Percentiles rank a stretch among this genome's conserved stretches.
These are phyloP conservation scores for Chymomyza amoena DNA, from an alignment of 2,888 invertebrate species.

Conservation along the genomic window DNA sequence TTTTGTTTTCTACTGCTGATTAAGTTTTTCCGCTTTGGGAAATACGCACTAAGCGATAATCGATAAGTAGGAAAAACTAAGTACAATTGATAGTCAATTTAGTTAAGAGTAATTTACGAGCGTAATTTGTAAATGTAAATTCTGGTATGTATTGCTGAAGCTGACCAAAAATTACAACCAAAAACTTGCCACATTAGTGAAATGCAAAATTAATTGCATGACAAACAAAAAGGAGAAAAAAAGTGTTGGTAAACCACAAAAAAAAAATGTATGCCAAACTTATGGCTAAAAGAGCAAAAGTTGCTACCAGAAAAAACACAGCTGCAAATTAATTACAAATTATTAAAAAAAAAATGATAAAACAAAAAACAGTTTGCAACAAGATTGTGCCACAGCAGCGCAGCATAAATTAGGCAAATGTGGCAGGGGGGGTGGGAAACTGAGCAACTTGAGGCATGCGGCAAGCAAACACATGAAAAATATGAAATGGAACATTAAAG, in stretches of 20 bases:
- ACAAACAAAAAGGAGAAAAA: background rate
- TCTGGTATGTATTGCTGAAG: background rate
- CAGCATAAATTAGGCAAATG: conserved; percentile 62
- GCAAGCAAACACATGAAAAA: conserved; percentile 25
- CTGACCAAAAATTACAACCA: background rate
- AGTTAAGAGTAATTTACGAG: conserved; percentile 57
- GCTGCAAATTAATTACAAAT: conserved; percentile 70
- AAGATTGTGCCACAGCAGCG: background rate
- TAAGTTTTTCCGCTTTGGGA: background rate
- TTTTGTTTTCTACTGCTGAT: background rate
- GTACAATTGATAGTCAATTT: conserved; percentile 51
- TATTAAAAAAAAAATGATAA: conserved; percentile 38
- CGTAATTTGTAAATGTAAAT: background rate
- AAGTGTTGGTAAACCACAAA: conserved; percentile 4
- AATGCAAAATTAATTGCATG: conserved; percentile 62
- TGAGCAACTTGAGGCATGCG: background rate
- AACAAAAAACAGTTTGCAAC: background rate
- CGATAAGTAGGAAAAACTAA: conserved; percentile 10
- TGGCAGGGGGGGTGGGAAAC: background rate
- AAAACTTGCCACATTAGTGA: conserved; percentile 55
- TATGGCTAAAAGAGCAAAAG: conserved; percentile 31
- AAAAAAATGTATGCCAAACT: conserved; percentile 30
- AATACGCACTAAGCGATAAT: background rate
- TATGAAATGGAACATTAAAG: conserved; percentile 59
- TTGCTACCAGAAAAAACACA: conserved; percentile 12